Base-by-base conservation (phyloP, 37 sponge, comb jelly and placozoan species). In the Axinella damicornis region DNA sequence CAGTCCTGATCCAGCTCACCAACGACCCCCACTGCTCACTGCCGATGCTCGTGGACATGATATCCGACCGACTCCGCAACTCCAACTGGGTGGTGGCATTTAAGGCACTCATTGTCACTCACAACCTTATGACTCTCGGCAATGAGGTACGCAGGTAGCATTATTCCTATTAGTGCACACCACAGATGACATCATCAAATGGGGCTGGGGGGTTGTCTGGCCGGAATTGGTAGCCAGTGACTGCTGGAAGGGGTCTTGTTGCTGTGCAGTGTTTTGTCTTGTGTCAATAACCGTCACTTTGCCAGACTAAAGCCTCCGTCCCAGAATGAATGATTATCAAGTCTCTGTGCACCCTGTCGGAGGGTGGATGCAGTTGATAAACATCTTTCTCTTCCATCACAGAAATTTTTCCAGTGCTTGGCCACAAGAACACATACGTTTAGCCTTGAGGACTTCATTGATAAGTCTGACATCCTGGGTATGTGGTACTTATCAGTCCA, bases 11-110 rank as follows among this genome's bases (percentile, higher is more conserved):
- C 19, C 59, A 74, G 52, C 53, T 89, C 40, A 96, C 96, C 27
- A 87, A 95, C 69, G 85, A 93, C 61, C 90, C 94, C 13, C 77
- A 74, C 33, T 79, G 89, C 14, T 90, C 89, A 15, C 85, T 98
- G 79, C 79, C 95, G 0, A 76, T 81, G 2, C 76, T 96, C 74
- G 91, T 77, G 4, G 94, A 92, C 74, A 69, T 91, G 78, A 28
- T 98, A 9, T 54, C 82, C 0, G 92, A 91, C 37, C 64, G 96
- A 55, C 55, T 87, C 24, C 77, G 76, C 41, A 78, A 94, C 65
- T 41, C 89, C 32, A 96, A 75, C 75, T 98, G 99, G 99, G 90
- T 94, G 25, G 95, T 96, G 0, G 95, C 88, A 34, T 83, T 96
- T 84, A 98, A 98, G 38, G 89, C 91, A 17, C 88, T 98, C 34